Conservation (phyloP, 2,113 vertebrate species). For the Trogon surrucura region DNA sequence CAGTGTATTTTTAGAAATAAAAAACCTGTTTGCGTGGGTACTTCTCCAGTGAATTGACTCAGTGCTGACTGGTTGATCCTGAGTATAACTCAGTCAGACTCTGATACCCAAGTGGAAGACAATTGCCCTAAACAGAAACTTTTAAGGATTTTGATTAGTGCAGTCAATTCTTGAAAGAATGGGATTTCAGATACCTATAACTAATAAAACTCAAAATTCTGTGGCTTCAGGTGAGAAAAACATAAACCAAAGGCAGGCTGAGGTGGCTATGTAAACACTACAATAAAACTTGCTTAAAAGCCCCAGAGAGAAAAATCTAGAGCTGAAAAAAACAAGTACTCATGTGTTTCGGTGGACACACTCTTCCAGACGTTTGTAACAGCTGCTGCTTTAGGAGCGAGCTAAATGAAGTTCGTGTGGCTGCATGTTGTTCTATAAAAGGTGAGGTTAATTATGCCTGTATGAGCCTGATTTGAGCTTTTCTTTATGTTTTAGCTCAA, state of each 20-base stretch:
- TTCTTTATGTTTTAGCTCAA: background rate
- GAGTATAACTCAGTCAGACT: background rate
- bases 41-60: background rate
- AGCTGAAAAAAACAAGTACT: background rate
- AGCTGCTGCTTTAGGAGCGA: background rate
- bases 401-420: background rate
- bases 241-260: background rate
- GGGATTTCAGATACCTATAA: background rate
- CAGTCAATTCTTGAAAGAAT: background rate
- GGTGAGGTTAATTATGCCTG: background rate
- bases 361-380: background rate
- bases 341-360: background rate
- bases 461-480: background rate
- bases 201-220: background rate
- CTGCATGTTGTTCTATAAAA: background rate
- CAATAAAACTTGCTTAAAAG: slow-evolving; percentile 8
- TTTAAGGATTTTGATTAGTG: background rate
- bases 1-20: background rate
- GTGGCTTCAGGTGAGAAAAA: slow-evolving; percentile 19
- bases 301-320: background rate
- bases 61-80: background rate
- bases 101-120: background rate
- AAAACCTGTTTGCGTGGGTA: rapidly evolving
- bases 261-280: slow-evolving; percentile 9
- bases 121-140: background rate